These are phyloP conservation scores for Macaca fascicularis DNA, from an alignment of 2,113 vertebrate species.

Conservation along the genomic window DNA sequence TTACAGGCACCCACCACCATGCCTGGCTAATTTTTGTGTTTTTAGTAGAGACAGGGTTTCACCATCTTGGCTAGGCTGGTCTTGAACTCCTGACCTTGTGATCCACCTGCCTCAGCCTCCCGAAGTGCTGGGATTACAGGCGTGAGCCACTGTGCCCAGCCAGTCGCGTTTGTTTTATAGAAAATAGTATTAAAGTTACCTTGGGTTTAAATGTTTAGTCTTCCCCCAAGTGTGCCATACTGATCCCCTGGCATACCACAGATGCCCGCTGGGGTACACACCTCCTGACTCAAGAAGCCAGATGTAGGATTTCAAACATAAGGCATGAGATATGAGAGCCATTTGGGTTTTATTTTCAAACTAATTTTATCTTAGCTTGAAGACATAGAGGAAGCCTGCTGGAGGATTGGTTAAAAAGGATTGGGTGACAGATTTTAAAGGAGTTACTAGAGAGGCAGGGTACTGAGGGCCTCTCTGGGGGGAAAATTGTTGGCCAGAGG, in stretches of 20 bases:
- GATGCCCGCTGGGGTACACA: no score
- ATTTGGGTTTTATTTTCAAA: neutral
- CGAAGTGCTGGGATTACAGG: no score
- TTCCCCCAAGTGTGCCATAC: neutral
- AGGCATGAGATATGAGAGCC: neutral
- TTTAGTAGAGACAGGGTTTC: no score
- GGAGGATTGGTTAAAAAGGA: neutral
- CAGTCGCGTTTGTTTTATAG: neutral
- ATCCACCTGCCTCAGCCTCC: no score
- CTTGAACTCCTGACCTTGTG: no score
- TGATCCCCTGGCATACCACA: neutral
- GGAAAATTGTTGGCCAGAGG: neutral
- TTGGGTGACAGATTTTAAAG: neutral
- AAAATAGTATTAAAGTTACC: neutral
- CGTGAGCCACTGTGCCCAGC: no score
- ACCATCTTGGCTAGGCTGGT: no score
- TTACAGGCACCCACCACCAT: no score
- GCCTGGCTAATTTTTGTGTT: no score
- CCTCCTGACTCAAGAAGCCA: neutral
- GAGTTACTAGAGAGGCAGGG: neutral
- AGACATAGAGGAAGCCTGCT: neutral
- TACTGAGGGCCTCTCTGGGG: neutral
- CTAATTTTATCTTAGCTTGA: slow-evolving; percentile 26
- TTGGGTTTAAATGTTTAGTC: neutral
- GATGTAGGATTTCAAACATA: neutral